Conservation (phyloP, 2,888 invertebrate species). For the Orthosia gothica region DNA sequence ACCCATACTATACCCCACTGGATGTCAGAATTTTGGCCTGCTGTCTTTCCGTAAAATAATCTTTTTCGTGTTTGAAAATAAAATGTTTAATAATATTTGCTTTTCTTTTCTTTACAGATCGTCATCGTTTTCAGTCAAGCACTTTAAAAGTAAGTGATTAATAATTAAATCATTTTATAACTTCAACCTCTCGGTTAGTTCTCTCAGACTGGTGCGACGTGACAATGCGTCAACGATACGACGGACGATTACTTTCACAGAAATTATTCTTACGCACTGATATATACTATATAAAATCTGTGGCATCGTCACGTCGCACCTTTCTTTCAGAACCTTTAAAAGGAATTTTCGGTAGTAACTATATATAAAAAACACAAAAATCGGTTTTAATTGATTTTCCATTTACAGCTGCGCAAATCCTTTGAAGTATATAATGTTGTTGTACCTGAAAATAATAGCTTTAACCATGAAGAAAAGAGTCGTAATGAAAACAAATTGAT, state of each 20-base stretch:
- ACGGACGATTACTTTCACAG: neutral
- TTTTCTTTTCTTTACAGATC: neutral
- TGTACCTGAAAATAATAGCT: neutral
- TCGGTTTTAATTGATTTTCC: neutral
- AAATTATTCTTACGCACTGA: too few species aligned
- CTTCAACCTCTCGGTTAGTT: too few species aligned
- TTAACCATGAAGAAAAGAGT: neutral
- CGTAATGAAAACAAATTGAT: slow-evolving; percentile 26
- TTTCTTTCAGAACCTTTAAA: neutral
- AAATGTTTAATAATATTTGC: too few species aligned
- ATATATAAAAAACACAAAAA: neutral
- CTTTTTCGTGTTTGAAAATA: neutral
- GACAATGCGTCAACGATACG: neutral
- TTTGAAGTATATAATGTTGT: neutral
- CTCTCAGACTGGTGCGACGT: too few species aligned
- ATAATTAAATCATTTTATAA: too few species aligned
- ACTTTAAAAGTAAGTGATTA: neutral
- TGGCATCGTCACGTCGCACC: too few species aligned
- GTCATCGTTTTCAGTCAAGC: neutral
- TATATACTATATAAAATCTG: too few species aligned
- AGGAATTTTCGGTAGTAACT: neutral
- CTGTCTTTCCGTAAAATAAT: neutral
- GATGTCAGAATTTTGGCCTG: neutral
- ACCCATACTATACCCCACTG: too few species aligned
- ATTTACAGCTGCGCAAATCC: neutral